phyloP scores from a whole-genome alignment of 2,113 vertebrate genomes.

The Pyxicephalus adspersus region DNA sequence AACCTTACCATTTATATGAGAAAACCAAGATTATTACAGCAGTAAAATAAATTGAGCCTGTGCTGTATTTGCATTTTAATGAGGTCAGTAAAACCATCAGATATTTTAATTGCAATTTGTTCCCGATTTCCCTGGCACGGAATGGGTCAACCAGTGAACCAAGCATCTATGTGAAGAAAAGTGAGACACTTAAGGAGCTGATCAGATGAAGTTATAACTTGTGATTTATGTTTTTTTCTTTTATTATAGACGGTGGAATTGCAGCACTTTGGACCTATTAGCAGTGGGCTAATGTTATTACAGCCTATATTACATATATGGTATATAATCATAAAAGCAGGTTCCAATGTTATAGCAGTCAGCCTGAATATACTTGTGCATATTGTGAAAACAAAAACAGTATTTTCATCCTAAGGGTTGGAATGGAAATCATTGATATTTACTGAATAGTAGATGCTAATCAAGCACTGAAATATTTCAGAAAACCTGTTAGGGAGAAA shows the following conservation, averaged over 20 bases:
- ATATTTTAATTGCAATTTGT: constrained; percentile 53
- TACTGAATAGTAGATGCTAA: no score
- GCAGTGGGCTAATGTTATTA: background rate
- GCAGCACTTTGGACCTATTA: constrained; percentile 17
- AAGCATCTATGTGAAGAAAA: constrained; percentile 30
- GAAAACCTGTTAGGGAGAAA: no score
- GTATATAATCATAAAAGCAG: background rate
- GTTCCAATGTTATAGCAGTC: background rate
- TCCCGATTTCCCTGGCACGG: constrained; percentile 39
- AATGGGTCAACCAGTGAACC: constrained; percentile 41
- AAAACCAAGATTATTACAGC: constrained; percentile 40
- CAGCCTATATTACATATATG: background rate
- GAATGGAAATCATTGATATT: no score
- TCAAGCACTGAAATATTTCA: no score
- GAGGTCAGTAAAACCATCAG: constrained; percentile 55
- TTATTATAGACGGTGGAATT: background rate
- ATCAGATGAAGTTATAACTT: constrained; percentile 30
- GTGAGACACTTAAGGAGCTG: constrained; percentile 25
- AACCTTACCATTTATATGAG: constrained; percentile 40
- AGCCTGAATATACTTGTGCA: background rate
- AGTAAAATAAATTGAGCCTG: constrained; percentile 50
- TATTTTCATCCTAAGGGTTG: background rate
- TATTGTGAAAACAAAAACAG: background rate
- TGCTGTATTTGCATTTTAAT: constrained; percentile 52
- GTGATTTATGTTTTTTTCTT: constrained; percentile 30